Conservation (phyloP, 1,140 invertebrate species). For the Gerris buenoi region DNA sequence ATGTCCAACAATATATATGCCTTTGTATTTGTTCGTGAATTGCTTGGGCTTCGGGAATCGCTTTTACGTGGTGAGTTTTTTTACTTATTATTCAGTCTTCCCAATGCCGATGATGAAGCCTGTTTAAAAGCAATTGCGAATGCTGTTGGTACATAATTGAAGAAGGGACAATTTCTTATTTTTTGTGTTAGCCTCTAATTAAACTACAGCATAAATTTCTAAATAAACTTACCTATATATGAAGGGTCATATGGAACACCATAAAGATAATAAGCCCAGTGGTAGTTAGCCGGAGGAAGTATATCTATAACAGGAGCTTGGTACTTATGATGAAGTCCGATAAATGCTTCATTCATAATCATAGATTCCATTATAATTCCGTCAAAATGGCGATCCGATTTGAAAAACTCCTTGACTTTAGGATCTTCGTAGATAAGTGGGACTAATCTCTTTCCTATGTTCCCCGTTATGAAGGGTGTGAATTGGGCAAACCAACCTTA, state of each 20-base stretch:
- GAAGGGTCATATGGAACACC: not conserved
- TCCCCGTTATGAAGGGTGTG: not conserved
- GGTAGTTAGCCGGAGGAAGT: not conserved
- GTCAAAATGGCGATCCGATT: not conserved
- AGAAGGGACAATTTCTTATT: not conserved
- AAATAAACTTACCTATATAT: not conserved
- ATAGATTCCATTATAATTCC: not conserved
- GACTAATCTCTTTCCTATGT: not conserved
- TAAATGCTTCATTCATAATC: slow-evolving; percentile 10
- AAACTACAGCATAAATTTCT: not conserved
- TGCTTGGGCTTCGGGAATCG: too few relatives aligned
- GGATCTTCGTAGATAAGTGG: not conserved
- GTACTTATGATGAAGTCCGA: not conserved
- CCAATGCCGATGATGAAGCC: too few relatives aligned
- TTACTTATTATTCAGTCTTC: too few relatives aligned
- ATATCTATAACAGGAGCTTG: not conserved
- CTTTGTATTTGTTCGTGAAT: too few relatives aligned
- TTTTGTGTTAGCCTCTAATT: not conserved
- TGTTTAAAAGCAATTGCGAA: not conserved
- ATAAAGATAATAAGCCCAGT: not conserved
- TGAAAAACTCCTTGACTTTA: not conserved
- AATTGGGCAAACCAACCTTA: not conserved
- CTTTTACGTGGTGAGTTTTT: too few relatives aligned
- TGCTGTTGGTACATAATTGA: not conserved
- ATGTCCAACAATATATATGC: too few relatives aligned